Percentiles rank a stretch among this genome's conserved stretches.
phyloP scores from a whole-genome alignment of 2,113 vertebrate species.

The Myanophis thanlyinensis region DNA sequence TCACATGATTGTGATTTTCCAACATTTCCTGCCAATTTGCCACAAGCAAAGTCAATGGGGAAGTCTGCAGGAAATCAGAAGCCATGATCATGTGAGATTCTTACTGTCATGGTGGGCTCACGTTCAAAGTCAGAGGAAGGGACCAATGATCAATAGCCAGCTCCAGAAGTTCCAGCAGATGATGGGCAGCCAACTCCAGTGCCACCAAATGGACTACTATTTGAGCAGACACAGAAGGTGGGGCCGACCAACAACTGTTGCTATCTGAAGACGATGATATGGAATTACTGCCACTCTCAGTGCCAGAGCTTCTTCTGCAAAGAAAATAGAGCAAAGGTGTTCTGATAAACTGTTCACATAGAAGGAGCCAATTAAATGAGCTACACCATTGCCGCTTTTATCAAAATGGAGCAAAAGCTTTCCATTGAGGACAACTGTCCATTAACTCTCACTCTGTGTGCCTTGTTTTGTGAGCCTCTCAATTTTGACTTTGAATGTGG shows the following conservation, averaged over 20 bases:
- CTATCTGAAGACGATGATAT: neutral
- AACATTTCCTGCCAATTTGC: neutral
- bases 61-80: neutral
- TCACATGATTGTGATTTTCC: neutral
- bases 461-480: neutral
- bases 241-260: neutral
- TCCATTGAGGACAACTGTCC: neutral
- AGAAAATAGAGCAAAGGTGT: neutral
- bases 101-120: neutral
- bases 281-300: neutral
- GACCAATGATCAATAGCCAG: neutral
- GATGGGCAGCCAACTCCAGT: neutral
- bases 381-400: neutral
- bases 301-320: neutral
- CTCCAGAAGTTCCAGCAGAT: neutral
- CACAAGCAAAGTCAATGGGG: neutral
- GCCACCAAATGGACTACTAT: neutral
- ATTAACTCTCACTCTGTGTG: neutral
- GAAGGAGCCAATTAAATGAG: neutral
- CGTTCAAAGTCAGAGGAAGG: neutral
- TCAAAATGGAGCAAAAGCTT: neutral
- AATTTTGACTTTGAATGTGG: neutral
- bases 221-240: neutral
- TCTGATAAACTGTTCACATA: neutral
- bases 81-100: neutral